Evolutionary conservation across 2,888 invertebrate genomes (phyloP).

Genomic region (Tryphoninae sp.): DNA sequence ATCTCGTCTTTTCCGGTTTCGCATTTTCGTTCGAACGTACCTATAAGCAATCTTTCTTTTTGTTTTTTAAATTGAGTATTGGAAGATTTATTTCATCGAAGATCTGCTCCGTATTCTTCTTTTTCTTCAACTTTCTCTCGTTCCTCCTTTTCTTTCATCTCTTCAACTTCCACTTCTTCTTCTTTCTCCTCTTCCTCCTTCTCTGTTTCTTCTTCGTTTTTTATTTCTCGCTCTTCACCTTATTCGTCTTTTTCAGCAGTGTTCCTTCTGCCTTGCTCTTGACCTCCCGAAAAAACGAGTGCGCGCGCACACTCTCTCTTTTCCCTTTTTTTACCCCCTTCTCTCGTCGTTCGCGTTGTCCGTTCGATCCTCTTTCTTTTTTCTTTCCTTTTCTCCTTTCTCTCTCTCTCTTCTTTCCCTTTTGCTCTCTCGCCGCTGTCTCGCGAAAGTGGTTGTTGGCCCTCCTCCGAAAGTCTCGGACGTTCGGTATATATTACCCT

Average conservation of each 20-base stretch:
- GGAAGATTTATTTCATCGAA: constrained; percentile 40
- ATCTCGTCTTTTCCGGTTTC: constrained; percentile 44
- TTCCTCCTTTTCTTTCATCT: constrained; percentile 11
- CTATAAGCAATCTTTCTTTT: not conserved
- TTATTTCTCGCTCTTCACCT: constrained; percentile 3
- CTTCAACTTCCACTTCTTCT: constrained; percentile 11
- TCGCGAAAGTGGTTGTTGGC: constrained; percentile 53
- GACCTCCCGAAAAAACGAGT: constrained; percentile 58
- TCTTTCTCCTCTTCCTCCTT: constrained; percentile 3
- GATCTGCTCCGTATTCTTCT: constrained; percentile 1
- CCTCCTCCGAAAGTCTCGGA: constrained; percentile 18
- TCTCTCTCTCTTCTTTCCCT: constrained; percentile 62
- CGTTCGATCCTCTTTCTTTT: not conserved
- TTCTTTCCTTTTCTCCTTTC: constrained; percentile 42
- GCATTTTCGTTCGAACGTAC: not conserved
- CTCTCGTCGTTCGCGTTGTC: constrained; percentile 3
- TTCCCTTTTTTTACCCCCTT: constrained; percentile 25
- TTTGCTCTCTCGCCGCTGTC: constrained; percentile 53
- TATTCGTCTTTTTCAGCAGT: constrained; percentile 29
- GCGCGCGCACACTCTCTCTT: constrained; percentile 59
- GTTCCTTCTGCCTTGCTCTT: constrained; percentile 37
- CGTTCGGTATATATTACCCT: constrained; percentile 26
- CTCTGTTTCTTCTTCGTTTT: constrained; percentile 13
- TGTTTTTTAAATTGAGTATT: constrained; percentile 38
- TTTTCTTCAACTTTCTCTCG: not conserved